Conservation (phyloP, 1,140 invertebrate species). For the Cataglyphis hispanica region DNA sequence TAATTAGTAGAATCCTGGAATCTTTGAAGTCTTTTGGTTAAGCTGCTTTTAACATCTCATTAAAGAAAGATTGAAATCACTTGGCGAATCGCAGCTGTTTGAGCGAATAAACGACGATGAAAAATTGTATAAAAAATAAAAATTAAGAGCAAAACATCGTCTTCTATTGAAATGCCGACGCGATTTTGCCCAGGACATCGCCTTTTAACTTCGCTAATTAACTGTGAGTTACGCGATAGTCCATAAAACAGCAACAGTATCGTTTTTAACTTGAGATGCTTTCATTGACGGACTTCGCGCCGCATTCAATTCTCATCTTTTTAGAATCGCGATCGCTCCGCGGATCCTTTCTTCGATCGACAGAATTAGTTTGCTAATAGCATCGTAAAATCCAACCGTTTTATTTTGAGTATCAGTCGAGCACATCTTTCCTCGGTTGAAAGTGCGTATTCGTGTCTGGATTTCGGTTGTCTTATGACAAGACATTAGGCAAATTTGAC, state of each 20-base stretch:
- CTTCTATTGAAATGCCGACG: not conserved
- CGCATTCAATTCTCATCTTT: constrained; percentile 32
- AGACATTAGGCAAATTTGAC: constrained; percentile 37
- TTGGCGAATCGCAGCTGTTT: not conserved
- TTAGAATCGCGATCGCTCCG: not conserved
- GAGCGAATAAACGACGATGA: constrained; percentile 22
- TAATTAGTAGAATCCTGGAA: constrained; percentile 5
- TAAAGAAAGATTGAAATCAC: constrained; percentile 46
- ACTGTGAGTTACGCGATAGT: constrained; percentile 32
- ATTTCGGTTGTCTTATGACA: constrained; percentile 3
- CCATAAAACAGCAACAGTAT: constrained; percentile 26
- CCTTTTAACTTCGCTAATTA: constrained; percentile 56
- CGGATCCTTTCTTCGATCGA: not conserved
- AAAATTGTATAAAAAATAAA: constrained; percentile 1
- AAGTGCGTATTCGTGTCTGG: constrained; percentile 7
- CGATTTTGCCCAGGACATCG: constrained; percentile 17
- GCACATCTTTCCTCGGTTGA: not conserved
- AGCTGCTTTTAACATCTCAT: not conserved
- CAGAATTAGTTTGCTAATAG: not conserved
- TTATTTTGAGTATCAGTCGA: not conserved
- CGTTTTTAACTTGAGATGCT: constrained; percentile 33
- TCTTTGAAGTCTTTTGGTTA: not conserved
- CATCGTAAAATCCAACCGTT: not conserved
- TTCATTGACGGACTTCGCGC: constrained; percentile 18
- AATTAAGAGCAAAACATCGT: not conserved